phyloP scores from a whole-genome alignment of 2,113 vertebrate species.

The Australoheros scitulus region DNA sequence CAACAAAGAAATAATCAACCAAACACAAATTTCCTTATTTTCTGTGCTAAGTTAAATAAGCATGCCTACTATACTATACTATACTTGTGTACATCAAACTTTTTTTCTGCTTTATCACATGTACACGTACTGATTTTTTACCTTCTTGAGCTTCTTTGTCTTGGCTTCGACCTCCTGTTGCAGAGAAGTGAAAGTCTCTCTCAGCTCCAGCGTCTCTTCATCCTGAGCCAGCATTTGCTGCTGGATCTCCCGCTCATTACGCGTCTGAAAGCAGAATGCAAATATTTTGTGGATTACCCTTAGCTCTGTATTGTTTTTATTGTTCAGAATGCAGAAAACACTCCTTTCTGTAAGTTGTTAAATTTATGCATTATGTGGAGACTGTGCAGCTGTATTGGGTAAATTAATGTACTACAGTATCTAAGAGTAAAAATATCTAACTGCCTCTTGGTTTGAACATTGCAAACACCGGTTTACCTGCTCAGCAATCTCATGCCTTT shows the following conservation, averaged over 20 bases:
- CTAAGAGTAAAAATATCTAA: no score
- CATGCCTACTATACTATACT: background rate
- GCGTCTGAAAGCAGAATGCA: conserved; percentile 79
- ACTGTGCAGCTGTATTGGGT: background rate
- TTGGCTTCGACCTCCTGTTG: conserved; percentile 98
- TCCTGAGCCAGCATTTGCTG: conserved; percentile 92
- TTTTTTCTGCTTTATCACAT: background rate
- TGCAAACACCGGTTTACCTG: conserved; percentile 78
- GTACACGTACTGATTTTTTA: conserved; percentile 55
- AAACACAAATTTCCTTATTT: no score
- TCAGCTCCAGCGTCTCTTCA: conserved; percentile 94
- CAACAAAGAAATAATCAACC: no score
- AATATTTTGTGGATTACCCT: background rate
- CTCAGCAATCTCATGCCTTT: conserved; percentile 93
- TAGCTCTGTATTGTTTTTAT: background rate
- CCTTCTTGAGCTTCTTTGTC: conserved; percentile 99
- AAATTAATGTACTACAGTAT: background rate
- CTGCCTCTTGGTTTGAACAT: no score
- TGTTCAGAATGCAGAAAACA: background rate
- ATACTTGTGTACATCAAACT: background rate
- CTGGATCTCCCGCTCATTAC: conserved; percentile 92
- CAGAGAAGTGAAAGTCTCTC: conserved; percentile 92
- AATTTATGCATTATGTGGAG: background rate
- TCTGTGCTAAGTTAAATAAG: background rate
- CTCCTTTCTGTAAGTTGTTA: background rate